These are phyloP conservation scores for Tenualosa ilisha DNA, from an alignment of 2,797 vertebrate species.

Conservation along the genomic window DNA sequence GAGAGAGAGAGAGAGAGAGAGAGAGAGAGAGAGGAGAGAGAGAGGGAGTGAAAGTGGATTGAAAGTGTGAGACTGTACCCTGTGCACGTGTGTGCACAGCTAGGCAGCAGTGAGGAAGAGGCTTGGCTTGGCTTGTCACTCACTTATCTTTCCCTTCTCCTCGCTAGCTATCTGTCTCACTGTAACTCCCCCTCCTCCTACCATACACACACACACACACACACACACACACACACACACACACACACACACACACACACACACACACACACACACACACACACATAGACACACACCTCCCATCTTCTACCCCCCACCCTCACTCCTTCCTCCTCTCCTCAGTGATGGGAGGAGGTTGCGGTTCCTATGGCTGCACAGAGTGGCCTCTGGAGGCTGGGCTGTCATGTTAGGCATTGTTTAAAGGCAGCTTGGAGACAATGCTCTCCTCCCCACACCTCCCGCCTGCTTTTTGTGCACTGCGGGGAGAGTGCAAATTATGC, in stretches of 20 bases:
- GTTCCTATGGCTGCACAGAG: conserved; percentile 46
- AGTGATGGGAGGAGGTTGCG: conserved; percentile 33
- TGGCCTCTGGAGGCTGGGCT: conserved; percentile 39
- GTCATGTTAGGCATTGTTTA: conserved; percentile 56
- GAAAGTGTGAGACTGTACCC: neutral
- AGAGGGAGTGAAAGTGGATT: neutral
- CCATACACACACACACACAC: neutral
- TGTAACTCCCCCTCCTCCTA: neutral
- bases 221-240: no score
- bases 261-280: neutral
- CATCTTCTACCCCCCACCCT: neutral
- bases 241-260: neutral
- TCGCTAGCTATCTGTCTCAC: conserved; percentile 1
- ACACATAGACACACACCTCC: neutral
- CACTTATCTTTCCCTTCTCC: neutral
- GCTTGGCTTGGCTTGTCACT: conserved; percentile 18
- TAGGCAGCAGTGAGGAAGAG: neutral
- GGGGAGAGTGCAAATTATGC: conserved; percentile 43
- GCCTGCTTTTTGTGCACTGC: conserved; percentile 24
- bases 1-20: neutral
- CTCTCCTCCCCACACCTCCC: conserved; percentile 49
- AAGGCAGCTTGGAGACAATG: conserved; percentile 49
- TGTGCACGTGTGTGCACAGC: neutral
- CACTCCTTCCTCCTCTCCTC: neutral
- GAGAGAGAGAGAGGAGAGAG: neutral